Percentiles rank a stretch among this genome's conserved stretches.
Conservation (phyloP, 1,140 invertebrate genomes). For the Hyphantria cunea region DNA sequence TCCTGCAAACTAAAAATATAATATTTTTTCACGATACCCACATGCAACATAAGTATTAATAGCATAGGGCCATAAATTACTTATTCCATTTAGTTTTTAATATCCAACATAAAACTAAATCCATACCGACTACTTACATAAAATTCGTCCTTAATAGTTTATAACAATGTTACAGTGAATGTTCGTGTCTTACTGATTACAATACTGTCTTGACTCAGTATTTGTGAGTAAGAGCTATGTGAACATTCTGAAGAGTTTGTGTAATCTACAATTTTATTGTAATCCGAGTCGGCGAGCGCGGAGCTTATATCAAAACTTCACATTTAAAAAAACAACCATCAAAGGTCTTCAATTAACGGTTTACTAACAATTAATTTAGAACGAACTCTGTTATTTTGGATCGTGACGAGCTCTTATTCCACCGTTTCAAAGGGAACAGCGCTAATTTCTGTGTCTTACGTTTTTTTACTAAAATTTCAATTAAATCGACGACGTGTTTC, state of each 20-base stretch:
- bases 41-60: no score
- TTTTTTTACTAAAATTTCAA: conserved; percentile 61
- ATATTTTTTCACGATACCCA: no score
- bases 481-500: conserved; percentile 59
- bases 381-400: conserved; percentile 27
- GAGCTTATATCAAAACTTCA: conserved; percentile 1
- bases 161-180: no score
- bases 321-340: conserved; percentile 5
- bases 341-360: conserved; percentile 36
- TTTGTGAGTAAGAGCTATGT: neutral
- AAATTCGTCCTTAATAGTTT: no score
- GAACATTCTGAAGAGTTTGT: conserved; percentile 1
- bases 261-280: neutral
- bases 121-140: no score
- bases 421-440: conserved; percentile 41
- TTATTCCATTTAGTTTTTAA: no score
- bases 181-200: no score
- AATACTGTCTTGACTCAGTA: neutral
- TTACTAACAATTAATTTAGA: conserved; percentile 39
- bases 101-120: no score
- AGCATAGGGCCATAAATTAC: no score
- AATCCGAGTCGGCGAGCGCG: neutral
- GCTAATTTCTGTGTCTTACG: conserved; percentile 52
- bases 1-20: no score
- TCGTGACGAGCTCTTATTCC: conserved; percentile 28